Evolutionary conservation across 2,113 vertebrate genomes (phyloP).

Genomic region (Barnardius zonarius): DNA sequence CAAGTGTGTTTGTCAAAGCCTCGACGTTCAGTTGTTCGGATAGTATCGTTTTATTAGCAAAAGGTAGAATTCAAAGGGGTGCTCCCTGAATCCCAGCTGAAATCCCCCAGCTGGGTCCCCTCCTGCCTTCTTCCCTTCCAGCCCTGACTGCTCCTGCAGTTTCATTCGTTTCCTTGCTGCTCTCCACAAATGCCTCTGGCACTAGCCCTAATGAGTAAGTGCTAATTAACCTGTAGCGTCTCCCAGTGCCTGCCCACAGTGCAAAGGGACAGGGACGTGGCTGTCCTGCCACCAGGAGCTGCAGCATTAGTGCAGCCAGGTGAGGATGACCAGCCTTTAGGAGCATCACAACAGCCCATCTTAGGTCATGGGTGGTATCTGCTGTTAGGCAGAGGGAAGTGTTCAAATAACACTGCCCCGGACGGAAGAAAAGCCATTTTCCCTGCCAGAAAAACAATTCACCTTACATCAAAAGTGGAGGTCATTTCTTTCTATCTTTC

Average conservation of each 20-base stretch:
- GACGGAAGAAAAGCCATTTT: background rate
- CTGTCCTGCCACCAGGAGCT: fast-evolving
- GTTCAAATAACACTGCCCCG: background rate
- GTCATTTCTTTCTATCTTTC: fast-evolving
- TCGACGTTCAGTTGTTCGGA: fast-evolving
- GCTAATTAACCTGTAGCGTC: background rate
- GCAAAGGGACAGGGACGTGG: fast-evolving
- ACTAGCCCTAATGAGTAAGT: background rate
- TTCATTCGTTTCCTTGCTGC: background rate
- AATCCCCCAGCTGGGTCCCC: fast-evolving
- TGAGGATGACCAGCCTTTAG: fast-evolving
- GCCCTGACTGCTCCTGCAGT: background rate
- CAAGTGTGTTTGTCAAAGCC: background rate
- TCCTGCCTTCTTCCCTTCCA: background rate
- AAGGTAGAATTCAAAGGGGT: background rate
- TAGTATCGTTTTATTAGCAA: background rate
- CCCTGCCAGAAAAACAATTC: background rate
- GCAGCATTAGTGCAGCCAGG: background rate
- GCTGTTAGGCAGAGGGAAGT: background rate
- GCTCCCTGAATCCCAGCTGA: background rate
- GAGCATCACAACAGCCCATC: background rate
- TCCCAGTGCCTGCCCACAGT: background rate
- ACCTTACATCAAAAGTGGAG: background rate
- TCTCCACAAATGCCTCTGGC: background rate
- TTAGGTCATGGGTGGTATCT: fast-evolving